A percentile compares a stretch with the other conserved stretches of the same genome.
phyloP scores from a whole-genome alignment of 37 sponge, comb jelly and placozoan species.

The Chondrilla cf. caribensis region DNA sequence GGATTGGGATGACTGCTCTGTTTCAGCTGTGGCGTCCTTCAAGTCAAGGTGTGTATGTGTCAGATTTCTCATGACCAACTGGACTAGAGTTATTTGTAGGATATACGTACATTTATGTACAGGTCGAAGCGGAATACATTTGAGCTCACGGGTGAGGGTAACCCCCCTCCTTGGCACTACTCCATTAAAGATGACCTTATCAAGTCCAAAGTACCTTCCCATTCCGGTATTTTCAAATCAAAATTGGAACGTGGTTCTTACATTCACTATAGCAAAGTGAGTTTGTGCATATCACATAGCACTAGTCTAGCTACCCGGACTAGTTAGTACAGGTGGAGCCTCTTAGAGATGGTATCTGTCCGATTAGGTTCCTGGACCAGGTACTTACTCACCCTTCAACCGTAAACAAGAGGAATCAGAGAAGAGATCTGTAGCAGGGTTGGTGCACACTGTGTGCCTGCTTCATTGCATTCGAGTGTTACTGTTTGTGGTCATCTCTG shows the following conservation, averaged over 20 bases:
- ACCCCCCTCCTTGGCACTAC: slow-evolving; percentile 73
- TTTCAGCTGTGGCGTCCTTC: slow-evolving; percentile 52
- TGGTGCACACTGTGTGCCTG: not conserved
- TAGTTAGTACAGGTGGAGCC: not conserved
- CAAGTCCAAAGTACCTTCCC: slow-evolving; percentile 29
- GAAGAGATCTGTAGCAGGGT: not conserved
- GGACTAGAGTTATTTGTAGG: not conserved
- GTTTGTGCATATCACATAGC: not conserved
- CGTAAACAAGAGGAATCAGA: not conserved
- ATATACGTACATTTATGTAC: no score
- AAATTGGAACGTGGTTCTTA: slow-evolving; percentile 39
- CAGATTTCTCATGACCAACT: not conserved
- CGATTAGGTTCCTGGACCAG: slow-evolving; percentile 78
- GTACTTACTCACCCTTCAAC: slow-evolving; percentile 49
- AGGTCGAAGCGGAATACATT: slow-evolving; percentile 33
- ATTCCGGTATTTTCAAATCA: slow-evolving; percentile 68
- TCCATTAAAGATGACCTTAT: slow-evolving; percentile 48
- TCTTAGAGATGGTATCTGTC: no score
- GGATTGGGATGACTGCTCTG: slow-evolving; percentile 8
- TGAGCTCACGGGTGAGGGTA: not conserved
- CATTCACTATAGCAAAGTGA: not conserved
- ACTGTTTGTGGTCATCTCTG: not conserved
- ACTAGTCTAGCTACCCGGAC: not conserved
- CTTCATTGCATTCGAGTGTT: not conserved
- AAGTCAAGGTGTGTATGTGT: slow-evolving; percentile 36